Evolutionary conservation across 30 jellyfish, hydroid and myxozoan genomes (phyloP).

Genomic region (Clytia hemisphaerica): DNA sequence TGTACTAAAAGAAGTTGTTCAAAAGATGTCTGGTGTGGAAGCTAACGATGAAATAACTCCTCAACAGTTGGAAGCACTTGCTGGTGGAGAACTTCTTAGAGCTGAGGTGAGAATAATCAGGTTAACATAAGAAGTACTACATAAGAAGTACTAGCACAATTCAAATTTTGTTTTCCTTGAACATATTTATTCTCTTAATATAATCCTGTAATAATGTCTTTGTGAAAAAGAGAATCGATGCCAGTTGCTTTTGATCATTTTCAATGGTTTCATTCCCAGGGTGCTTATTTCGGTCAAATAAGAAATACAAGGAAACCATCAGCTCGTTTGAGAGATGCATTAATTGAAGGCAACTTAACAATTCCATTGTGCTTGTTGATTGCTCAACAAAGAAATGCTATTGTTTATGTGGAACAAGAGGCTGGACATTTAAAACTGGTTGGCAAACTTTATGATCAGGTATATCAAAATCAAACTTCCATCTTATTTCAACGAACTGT

Average conservation of each 20-base stretch:
- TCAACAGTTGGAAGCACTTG: constrained; percentile 82
- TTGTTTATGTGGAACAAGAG: constrained; percentile 82
- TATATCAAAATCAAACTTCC: not conserved
- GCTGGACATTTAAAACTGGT: constrained; percentile 69
- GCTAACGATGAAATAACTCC: constrained; percentile 77
- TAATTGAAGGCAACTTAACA: constrained; percentile 79
- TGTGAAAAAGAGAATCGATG: no score
- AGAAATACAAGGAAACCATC: constrained; percentile 92
- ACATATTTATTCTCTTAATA: no score
- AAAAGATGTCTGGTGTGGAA: constrained; percentile 94
- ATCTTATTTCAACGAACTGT: not conserved
- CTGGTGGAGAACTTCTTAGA: constrained; percentile 88
- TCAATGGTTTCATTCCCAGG: no score
- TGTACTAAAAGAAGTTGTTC: constrained; percentile 90
- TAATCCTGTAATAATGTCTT: no score
- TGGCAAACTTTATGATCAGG: constrained; percentile 96
- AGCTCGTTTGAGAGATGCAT: constrained; percentile 77
- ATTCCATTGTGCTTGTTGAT: constrained; percentile 82
- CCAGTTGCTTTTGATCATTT: no score
- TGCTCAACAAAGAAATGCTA: constrained; percentile 90
- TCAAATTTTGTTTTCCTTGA: no score
- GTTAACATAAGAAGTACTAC: no score
- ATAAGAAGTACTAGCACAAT: no score
- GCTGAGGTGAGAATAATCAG: constrained; percentile 92
- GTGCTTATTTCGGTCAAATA: constrained; percentile 93